phyloP scores from a whole-genome alignment of 2,888 invertebrate species.

The Saturnia pavonia region DNA sequence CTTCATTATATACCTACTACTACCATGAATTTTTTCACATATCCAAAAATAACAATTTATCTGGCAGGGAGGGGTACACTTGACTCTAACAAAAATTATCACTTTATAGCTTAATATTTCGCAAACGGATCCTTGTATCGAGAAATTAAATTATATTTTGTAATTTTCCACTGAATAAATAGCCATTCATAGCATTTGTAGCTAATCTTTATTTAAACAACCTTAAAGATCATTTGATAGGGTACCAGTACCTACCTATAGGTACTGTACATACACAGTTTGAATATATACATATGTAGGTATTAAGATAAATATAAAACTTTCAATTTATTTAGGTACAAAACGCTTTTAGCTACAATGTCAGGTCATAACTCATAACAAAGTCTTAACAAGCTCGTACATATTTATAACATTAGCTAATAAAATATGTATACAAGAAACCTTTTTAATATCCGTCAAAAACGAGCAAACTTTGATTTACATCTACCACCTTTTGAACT shows the following conservation, averaged over 20 bases:
- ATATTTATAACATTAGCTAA: constrained; percentile 9
- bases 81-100: too few relatives aligned
- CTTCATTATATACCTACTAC: too few relatives aligned
- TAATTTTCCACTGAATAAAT: too few relatives aligned
- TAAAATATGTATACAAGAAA: constrained; percentile 16
- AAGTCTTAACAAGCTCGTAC: constrained; percentile 4
- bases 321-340: neutral
- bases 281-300: neutral
- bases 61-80: too few relatives aligned
- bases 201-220: neutral
- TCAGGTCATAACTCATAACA: constrained; percentile 8
- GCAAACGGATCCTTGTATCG: too few relatives aligned
- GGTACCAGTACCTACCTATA: neutral
- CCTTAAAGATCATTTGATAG: neutral
- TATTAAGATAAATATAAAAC: neutral
- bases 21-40: too few relatives aligned
- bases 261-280: neutral
- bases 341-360: neutral
- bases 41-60: too few relatives aligned
- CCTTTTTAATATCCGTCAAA: constrained; percentile 56
- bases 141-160: too few relatives aligned
- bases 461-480: constrained; percentile 71
- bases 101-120: too few relatives aligned
- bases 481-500: constrained; percentile 61
- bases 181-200: neutral